Percentiles rank a stretch among this genome's conserved stretches.
phyloP scores from a whole-genome alignment of 2,888 invertebrate genomes.

The Hemicrepidius hirtus region DNA sequence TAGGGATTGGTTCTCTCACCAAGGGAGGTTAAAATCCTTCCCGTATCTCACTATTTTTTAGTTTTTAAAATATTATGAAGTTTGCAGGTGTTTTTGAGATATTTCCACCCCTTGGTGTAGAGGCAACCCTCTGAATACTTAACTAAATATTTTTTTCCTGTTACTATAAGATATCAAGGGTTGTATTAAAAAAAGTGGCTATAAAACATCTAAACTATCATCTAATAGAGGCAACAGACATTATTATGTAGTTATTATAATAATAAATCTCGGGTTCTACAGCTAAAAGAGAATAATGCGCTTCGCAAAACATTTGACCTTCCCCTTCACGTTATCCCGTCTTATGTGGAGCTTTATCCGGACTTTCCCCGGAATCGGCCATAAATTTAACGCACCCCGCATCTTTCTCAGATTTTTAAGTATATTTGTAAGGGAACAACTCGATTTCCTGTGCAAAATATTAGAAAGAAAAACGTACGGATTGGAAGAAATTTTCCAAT shows the following conservation, averaged over 20 bases:
- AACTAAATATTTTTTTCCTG: slow-evolving; percentile 2
- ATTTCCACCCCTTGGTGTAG: too few relatives aligned
- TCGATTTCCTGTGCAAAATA: slow-evolving; percentile 53
- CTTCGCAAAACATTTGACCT: slow-evolving; percentile 65
- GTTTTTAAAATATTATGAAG: too few relatives aligned
- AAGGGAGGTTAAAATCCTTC: too few relatives aligned
- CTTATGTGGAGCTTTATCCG: slow-evolving; percentile 64
- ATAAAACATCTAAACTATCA: slow-evolving; percentile 63
- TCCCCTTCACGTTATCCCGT: slow-evolving; percentile 62
- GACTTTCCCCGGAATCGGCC: slow-evolving; percentile 57
- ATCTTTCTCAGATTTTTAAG: slow-evolving; percentile 58
- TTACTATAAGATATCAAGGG: slow-evolving; percentile 21
- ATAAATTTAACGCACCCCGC: slow-evolving; percentile 62
- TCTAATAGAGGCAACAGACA: slow-evolving; percentile 64
- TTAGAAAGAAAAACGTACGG: slow-evolving; percentile 9
- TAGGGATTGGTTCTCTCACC: too few relatives aligned
- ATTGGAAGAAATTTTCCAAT: background rate
- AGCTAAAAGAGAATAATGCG: slow-evolving; percentile 63
- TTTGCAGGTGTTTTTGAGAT: too few relatives aligned
- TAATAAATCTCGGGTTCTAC: slow-evolving; percentile 65
- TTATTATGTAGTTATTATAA: slow-evolving; percentile 69
- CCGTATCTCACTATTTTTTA: too few relatives aligned
- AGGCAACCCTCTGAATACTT: too few relatives aligned
- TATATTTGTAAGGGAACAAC: slow-evolving; percentile 55
- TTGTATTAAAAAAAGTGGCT: slow-evolving; percentile 51